These are phyloP conservation scores for Saccostrea echinata DNA, from an alignment of 1,140 invertebrate species.

Conservation along the genomic window DNA sequence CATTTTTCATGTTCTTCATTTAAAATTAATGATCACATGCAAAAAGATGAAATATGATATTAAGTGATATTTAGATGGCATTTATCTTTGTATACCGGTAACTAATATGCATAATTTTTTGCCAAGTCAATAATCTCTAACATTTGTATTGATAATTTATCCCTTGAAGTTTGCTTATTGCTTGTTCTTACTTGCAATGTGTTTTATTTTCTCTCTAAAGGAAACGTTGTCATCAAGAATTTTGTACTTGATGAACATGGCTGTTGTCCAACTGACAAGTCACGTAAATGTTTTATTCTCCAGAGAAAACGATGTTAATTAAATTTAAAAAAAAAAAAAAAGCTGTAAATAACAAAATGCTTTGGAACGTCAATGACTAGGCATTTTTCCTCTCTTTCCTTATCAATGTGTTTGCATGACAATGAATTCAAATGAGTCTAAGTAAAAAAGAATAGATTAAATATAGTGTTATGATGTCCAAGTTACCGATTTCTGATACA, in stretches of 20 bases:
- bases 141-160: no score
- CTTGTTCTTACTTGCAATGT: background rate
- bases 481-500: conserved; percentile 11
- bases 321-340: background rate
- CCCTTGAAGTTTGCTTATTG: background rate
- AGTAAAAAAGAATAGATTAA: background rate
- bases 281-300: conserved; percentile 16
- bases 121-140: no score
- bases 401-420: background rate
- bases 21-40: background rate
- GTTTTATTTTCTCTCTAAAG: background rate
- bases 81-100: background rate
- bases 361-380: conserved; percentile 11
- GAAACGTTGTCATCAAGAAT: background rate
- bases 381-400: background rate
- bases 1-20: background rate
- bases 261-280: background rate
- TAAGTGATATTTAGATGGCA: conserved; percentile 17
- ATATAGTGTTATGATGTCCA: conserved; percentile 22
- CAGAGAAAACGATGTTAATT: background rate
- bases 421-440: conserved; percentile 20
- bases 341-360: background rate
- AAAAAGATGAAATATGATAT: background rate
- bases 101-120: background rate
- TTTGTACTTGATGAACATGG: conserved; percentile 19